These are phyloP conservation scores for Xiphydria camelus DNA, from an alignment of 2,888 invertebrate genomes.

Conservation along the genomic window DNA sequence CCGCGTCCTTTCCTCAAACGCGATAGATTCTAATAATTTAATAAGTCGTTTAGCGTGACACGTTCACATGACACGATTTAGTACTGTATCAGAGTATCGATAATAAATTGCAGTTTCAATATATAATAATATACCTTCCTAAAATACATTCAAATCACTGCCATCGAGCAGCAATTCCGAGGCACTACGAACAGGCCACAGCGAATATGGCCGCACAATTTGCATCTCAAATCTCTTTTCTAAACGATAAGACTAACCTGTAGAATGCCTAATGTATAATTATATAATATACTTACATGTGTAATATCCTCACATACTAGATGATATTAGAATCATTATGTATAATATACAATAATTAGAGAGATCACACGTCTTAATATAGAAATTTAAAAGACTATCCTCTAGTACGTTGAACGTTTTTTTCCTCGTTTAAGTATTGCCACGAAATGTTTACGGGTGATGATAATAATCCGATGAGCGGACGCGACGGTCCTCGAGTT, in stretches of 20 bases:
- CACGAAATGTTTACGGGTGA: slow-evolving; percentile 46
- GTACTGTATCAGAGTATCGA: slow-evolving; percentile 50
- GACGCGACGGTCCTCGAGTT: slow-evolving; percentile 42
- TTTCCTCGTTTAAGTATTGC: slow-evolving; percentile 46
- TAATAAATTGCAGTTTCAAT: slow-evolving; percentile 51
- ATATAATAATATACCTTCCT: slow-evolving; percentile 54
- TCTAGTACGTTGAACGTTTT: slow-evolving; percentile 50
- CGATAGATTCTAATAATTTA: slow-evolving; percentile 48
- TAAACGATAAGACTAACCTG: slow-evolving; percentile 27
- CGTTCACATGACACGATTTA: slow-evolving; percentile 38
- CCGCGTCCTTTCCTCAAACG: too few relatives aligned
- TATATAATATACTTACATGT: slow-evolving; percentile 12
- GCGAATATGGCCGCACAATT: slow-evolving; percentile 56
- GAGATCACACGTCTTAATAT: slow-evolving; percentile 58
- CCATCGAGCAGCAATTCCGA: slow-evolving; percentile 58
- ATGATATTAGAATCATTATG: slow-evolving; percentile 34
- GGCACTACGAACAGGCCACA: slow-evolving; percentile 59
- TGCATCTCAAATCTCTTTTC: slow-evolving; percentile 51
- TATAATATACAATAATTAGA: slow-evolving; percentile 55
- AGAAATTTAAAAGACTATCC: slow-evolving; percentile 58
- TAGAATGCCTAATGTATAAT: slow-evolving; percentile 41
- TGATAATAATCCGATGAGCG: slow-evolving; percentile 44
- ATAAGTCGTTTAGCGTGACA: slow-evolving; percentile 51
- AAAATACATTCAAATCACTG: slow-evolving; percentile 58
- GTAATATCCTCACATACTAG: slow-evolving; percentile 14